Evolutionary conservation across 2,888 invertebrate genomes (phyloP).

Genomic region (Mythimna impura): DNA sequence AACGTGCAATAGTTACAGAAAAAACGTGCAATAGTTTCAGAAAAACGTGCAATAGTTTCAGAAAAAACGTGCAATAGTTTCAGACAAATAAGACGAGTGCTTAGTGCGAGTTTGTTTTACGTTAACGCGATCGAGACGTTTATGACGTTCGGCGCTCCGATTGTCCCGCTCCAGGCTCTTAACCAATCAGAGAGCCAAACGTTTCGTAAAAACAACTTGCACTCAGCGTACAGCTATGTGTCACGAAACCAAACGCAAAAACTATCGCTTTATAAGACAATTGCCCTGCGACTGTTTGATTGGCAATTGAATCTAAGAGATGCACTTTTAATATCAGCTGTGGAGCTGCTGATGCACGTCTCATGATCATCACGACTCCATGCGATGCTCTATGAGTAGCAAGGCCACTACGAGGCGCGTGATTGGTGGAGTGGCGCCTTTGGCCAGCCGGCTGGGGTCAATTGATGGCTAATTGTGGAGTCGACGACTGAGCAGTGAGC

Average conservation of each 20-base stretch:
- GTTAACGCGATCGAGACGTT: no score
- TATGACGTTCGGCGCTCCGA: no score
- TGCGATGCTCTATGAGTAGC: conserved; percentile 62
- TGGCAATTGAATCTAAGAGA: conserved; percentile 47
- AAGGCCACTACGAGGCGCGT: conserved; percentile 71
- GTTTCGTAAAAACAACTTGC: no score
- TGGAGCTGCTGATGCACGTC: conserved; percentile 41
- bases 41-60: no score
- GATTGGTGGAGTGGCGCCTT: conserved; percentile 73
- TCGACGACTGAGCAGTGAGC: conserved; percentile 67
- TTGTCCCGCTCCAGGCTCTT: no score
- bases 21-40: no score
- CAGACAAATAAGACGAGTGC: background rate
- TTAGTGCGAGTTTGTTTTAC: no score
- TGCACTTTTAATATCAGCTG: conserved; percentile 42
- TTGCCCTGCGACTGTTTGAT: conserved; percentile 46
- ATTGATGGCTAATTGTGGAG: conserved; percentile 86
- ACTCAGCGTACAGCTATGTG: background rate
- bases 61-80: background rate
- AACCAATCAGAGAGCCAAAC: no score
- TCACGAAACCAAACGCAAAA: conserved; percentile 39
- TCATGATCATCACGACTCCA: conserved; percentile 65
- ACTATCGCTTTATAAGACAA: conserved; percentile 32
- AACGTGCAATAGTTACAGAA: no score
- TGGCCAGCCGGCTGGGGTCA: conserved; percentile 81